These are phyloP conservation scores for Mamestra brassicae DNA, from an alignment of 2,888 invertebrate genomes.

Conservation along the genomic window DNA sequence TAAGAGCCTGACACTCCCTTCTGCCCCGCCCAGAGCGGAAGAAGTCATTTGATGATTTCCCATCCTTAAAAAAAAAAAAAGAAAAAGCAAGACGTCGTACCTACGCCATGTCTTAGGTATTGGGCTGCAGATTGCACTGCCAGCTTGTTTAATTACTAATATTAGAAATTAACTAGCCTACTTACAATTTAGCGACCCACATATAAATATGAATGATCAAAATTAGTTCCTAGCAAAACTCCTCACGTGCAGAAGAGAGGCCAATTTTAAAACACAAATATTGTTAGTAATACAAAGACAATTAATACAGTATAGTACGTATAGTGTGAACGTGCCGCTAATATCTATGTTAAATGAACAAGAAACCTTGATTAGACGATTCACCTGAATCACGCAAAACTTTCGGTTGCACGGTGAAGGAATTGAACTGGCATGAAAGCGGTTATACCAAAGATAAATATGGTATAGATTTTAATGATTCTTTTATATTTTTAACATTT, in stretches of 20 bases:
- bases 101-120: no score
- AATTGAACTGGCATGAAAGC: conserved; percentile 6
- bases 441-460: not conserved
- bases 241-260: not conserved
- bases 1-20: no score
- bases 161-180: not conserved
- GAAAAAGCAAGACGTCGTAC: no score
- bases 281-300: conserved; percentile 1
- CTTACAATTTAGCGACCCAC: not conserved
- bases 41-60: no score
- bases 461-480: no score
- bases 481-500: no score
- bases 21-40: no score
- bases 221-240: not conserved
- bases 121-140: no score
- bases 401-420: conserved; percentile 1
- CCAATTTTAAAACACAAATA: not conserved
- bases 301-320: not conserved
- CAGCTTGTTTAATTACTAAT: no score
- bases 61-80: no score
- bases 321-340: conserved; percentile 19
- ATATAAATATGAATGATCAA: not conserved
- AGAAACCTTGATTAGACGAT: conserved; percentile 33
- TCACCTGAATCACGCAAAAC: conserved; percentile 18
- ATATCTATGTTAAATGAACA: conserved; percentile 7